Base-by-base conservation (phyloP, 2,888 invertebrate species). In the Diadegma fenestrale region DNA sequence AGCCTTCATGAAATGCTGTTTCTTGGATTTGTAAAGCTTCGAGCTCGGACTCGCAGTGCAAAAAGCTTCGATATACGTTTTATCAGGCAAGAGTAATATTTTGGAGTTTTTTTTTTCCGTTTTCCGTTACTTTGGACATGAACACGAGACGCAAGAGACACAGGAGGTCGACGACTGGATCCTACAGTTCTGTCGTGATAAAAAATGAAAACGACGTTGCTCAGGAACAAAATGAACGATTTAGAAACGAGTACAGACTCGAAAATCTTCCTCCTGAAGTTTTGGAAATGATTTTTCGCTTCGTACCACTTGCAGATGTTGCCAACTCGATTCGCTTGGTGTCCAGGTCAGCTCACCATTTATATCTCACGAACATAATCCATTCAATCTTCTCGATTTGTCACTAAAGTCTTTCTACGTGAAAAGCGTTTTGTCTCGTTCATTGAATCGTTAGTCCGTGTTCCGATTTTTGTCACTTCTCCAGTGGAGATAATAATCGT, bases 191-290 rank as follows among this genome's bases (percentile, higher is more conserved):
- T 10, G 7, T 30, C 43, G 4, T 19, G 4, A 45, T 45, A 26
- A 80, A 84, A 10, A 51, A 61, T 48, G 66, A 69, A 22, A 64
- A 85, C 45, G 84, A 79, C 17, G 37, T 48, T 37, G 66, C 69
- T 14, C 79, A 80, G 58, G 64, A 72, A 51, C 64, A 77, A 63
- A 71, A 71, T 19, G 54, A n/a, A 54, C n/a, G 81, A 8, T 43
- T 64, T 71, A 48, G 58, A 37, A 43, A n/a, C 2, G 64, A 58
- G 37, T 86, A 88, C 64, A 90, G 88, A 5, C 79, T 93, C 73
- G 92, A 93, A 19, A 90, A 86, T 5, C 88, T 94, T 37, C 94
- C 94, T 1, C 92, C 92, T 8, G 94, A 94, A 88, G 89, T 94
- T 22, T 86, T 93, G 64, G 92, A 93, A 79, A 91, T 91, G 90